A percentile compares a stretch with the other conserved stretches of the same genome.
Evolutionary conservation across 1,140 invertebrate genomes (phyloP).

Genomic region (Dinoponera quadriceps): DNA sequence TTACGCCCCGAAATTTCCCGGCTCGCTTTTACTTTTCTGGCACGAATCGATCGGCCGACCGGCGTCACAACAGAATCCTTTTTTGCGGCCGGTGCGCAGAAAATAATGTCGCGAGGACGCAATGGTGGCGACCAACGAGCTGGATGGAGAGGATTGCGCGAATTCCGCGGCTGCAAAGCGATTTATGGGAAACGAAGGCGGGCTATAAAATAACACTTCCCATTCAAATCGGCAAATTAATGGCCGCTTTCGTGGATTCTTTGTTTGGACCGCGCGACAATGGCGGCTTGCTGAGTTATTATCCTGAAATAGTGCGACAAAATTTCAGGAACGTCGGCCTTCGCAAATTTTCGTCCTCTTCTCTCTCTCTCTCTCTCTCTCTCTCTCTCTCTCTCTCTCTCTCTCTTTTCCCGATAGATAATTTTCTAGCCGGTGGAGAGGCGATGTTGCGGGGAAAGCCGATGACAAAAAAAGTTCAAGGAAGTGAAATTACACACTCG

Average conservation of each 20-base stretch:
- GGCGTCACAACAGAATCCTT: slow-evolving; percentile 28
- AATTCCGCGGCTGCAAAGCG: slow-evolving; percentile 69
- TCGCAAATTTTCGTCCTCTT: slow-evolving; percentile 21
- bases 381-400: too few relatives aligned
- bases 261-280: slow-evolving; percentile 78
- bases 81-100: neutral
- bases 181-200: slow-evolving; percentile 78
- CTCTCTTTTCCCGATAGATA: neutral
- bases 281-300: slow-evolving; percentile 77
- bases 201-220: slow-evolving; percentile 82
- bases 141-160: slow-evolving; percentile 49
- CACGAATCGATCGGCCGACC: neutral
- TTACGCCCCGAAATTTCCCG: neutral
- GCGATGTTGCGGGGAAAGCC: too few relatives aligned
- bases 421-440: slow-evolving; percentile 36
- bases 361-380: too few relatives aligned
- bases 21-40: neutral
- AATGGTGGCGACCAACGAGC: slow-evolving; percentile 24
- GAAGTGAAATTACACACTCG: too few relatives aligned
- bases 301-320: slow-evolving; percentile 72
- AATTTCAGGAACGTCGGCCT: slow-evolving; percentile 23
- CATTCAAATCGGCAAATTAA: slow-evolving; percentile 83
- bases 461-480: too few relatives aligned
- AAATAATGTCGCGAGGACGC: slow-evolving; percentile 34
- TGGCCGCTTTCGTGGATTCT: slow-evolving; percentile 81